Base-by-base conservation (phyloP, 2,797 vertebrate genomes). In the Natrix natrix region DNA sequence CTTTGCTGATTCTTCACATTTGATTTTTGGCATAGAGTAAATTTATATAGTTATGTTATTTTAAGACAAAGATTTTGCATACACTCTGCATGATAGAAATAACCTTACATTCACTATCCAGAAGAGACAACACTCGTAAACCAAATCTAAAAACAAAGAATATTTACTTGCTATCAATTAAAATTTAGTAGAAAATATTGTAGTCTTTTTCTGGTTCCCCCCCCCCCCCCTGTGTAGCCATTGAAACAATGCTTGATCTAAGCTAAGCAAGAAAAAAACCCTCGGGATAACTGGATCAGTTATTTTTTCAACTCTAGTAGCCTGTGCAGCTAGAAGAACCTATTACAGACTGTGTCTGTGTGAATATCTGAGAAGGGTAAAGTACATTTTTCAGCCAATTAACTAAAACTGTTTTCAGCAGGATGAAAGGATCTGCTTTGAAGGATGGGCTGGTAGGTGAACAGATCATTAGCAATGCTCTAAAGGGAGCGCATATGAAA, bases 91-190 rank as follows among this genome's bases (percentile, higher is more conserved):
- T 32, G 91, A 48, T 83, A 66, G 86, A 37, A 28, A 93, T 93
- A 93, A 88, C 90, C 52, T 59, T 91, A 37, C 78, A 13, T 86
- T 2, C 83, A 83, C 60, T 26, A 74, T 37, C 12, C 78, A 89
- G 26, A 20, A 14, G 6, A 89, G 32, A 56, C 56, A 92, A 55
- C 92, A 60, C 57, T 92, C 66, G 86, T 54, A 43, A 78, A 26
- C 59, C 83, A 32, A 26, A 89, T 92, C 78, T 91, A 86, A 87
- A 88, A 94, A 78, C 91, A 57, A 0, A 0, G 88, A 28, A 92
- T 89, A 91, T 94, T 95, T 94, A 89, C 48, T 74, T 0, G 0
- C 57, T 57, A 94, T 57, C 92, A 94, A 95, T 91, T 93, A 92
- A 93, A 11, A 20, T 28, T 55, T 93, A 88, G 43, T 91, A 90